Evolutionary conservation across 2,888 invertebrate genomes (phyloP).

Genomic region (Blastobasis lacticolella): DNA sequence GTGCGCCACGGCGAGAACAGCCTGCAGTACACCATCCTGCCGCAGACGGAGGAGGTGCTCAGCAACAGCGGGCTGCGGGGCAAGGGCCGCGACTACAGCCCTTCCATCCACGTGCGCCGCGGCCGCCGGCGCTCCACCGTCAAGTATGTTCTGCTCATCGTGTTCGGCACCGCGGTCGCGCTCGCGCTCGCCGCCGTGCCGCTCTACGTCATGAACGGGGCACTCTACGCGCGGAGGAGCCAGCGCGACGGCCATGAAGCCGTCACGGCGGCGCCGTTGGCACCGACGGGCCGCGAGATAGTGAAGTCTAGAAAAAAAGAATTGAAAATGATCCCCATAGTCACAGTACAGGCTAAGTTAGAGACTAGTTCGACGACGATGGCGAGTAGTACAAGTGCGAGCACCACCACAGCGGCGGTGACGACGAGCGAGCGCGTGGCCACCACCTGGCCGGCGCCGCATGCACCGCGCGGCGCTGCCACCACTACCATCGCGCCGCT

Average conservation of each 20-base stretch:
- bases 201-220: slow-evolving; percentile 51
- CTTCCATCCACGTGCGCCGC: slow-evolving; percentile 58
- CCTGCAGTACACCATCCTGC: slow-evolving; percentile 82
- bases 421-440: slow-evolving; percentile 39
- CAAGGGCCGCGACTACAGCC: slow-evolving; percentile 67
- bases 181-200: slow-evolving; percentile 48
- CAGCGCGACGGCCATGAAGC: slow-evolving; percentile 31
- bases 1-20: slow-evolving; percentile 83
- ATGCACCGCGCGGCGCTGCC: slow-evolving; percentile 53
- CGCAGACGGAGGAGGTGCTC: slow-evolving; percentile 80
- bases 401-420: slow-evolving; percentile 29
- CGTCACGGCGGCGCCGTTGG: slow-evolving; percentile 36
- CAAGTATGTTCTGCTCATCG: slow-evolving; percentile 51
- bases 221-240: slow-evolving; percentile 35
- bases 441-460: slow-evolving; percentile 69
- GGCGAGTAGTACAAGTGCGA: slow-evolving; percentile 24
- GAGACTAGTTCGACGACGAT: slow-evolving; percentile 32
- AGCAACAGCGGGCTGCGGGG: slow-evolving; percentile 74
- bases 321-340: slow-evolving; percentile 41
- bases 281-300: slow-evolving; percentile 41
- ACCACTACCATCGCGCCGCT: slow-evolving; percentile 45
- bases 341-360: slow-evolving; percentile 34
- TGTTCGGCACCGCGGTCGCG: slow-evolving; percentile 48
- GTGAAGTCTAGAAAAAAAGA: slow-evolving; percentile 58
- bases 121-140: slow-evolving; percentile 48